Base-by-base conservation (phyloP, 2,888 invertebrate genomes). In the Phyllotreta striolata region DNA sequence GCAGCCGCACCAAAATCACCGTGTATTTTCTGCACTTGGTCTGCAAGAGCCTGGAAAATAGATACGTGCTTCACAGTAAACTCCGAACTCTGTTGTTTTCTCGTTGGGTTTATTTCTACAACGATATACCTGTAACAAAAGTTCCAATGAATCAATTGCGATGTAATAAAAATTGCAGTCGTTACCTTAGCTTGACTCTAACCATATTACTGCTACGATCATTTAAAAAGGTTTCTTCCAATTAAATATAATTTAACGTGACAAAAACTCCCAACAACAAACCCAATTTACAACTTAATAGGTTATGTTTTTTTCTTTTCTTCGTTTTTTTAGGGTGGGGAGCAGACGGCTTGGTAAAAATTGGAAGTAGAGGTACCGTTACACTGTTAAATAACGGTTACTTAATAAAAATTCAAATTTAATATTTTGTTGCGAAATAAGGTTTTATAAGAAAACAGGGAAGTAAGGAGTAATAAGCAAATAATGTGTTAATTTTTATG, bases 1-100 rank as follows among this genome's bases (percentile, higher is more conserved):
- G 91, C 84, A 6, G 91, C 92, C 38, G 85, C 81, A 7, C 92
- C 93, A 78, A 89, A 91, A 75, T 92, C 91, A 0, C 93, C 93
- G 79, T 90, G 89, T 61, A 90, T 77, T 73, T 88, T 86, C 74
- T 90, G 86, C 9, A 93, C 86, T 80, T 87, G 87, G 24, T 83
- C 80, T 12, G 88, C 74, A 54, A 93, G 79, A 0, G 87, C 84
- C 52, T 84, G 80, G 69, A 87, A 84, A 40, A 90, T 80, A 64
- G 85, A 81, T 44, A 79, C 81, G 0, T 84, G 80, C 72, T 85
- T 88, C 13, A 89, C 71, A 10, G 76, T 73, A 10, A 88, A 82
- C 66, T 82, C 83, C 43, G 83, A 79, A 12, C 85, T 84, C 7
- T 14, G 8, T 10, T 82, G 81, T 37, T 86, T 80, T 44, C 83